Base-by-base conservation (phyloP, 2,888 invertebrate genomes). In the Cantharis nigra region DNA sequence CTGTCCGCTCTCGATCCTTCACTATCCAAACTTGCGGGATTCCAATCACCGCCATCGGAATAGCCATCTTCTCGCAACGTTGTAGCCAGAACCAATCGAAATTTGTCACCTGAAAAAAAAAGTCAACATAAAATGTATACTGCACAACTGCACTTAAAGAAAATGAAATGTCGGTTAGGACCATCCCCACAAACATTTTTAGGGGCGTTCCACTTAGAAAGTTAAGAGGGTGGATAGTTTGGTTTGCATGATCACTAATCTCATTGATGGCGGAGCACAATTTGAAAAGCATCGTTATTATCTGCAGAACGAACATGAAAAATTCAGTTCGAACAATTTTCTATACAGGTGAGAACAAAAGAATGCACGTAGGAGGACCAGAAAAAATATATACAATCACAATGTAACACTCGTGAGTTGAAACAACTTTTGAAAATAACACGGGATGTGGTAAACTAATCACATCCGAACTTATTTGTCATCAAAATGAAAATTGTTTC, bases 41-140 rank as follows among this genome's bases (percentile, higher is more conserved):
- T 97, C 93, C 96, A 99, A 86, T 99, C 99, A 0, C 97, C 97
- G 73, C 96, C 95, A 85, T 99, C 99, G 0, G 97, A 96, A 85
- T 97, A 97, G 0, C 99, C 99, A 85, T 99, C 98, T 88, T 99
- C 99, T 71, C 98, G 92, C 65, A 99, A 90, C 0, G 98, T 98
- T 26, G 97, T 97, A 7, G 98, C 98, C 79, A 99, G 89, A 67
- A 98, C 98, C 86, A 99, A 90, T 28, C 99, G 95, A 87, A 98
- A 97, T 81, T 89, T 89, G 81, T 89, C 89, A 84, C 89, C 89
- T 89, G 82, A 2, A 77, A 79, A 72, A 67, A 69, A 33, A 33
- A 9, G 13, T 33, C 13, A 33, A 33, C 4, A 33, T 33, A 33
- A 33, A 33, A 13, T 33, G 0, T 33, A 13, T 33, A 13, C 33